Evolutionary conservation across 1,140 invertebrate genomes (phyloP).

Genomic region (Sesamia nonagrioides): DNA sequence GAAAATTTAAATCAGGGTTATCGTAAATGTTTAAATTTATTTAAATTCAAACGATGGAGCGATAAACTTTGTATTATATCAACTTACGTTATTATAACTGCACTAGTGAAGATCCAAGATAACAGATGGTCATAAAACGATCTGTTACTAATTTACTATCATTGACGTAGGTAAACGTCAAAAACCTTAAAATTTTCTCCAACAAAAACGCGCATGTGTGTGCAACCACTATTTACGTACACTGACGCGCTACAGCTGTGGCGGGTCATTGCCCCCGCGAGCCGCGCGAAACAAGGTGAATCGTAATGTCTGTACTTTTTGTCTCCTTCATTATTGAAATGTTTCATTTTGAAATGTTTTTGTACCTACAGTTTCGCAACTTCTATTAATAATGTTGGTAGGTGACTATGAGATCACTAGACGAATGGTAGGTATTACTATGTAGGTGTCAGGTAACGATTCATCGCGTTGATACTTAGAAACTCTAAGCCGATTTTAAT

Average conservation of each 20-base stretch:
- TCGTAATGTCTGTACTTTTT: constrained; percentile 75
- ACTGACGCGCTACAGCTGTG: constrained; percentile 76
- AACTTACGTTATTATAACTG: constrained; percentile 17
- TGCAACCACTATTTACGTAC: constrained; percentile 73
- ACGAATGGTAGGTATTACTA: background rate
- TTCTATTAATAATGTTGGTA: constrained; percentile 46
- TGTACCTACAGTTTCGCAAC: constrained; percentile 48
- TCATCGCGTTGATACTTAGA: background rate
- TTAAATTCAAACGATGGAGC: background rate
- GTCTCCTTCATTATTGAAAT: constrained; percentile 67
- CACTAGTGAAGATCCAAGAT: background rate
- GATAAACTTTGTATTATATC: background rate
- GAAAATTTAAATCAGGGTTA: constrained; percentile 11
- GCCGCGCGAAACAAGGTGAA: constrained; percentile 83
- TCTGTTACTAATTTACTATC: background rate
- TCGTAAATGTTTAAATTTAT: background rate
- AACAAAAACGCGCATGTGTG: constrained; percentile 59
- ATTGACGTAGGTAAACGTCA: constrained; percentile 20
- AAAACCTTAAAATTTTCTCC: constrained; percentile 53
- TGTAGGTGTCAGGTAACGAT: constrained; percentile 41
- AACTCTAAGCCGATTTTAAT: constrained; percentile 14
- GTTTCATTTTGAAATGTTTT: constrained; percentile 55
- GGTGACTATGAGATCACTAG: constrained; percentile 35
- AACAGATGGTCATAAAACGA: constrained; percentile 3
- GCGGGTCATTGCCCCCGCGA: constrained; percentile 73